Conservation (phyloP, 2,888 invertebrate species). For the Ornithoptera priamus region DNA sequence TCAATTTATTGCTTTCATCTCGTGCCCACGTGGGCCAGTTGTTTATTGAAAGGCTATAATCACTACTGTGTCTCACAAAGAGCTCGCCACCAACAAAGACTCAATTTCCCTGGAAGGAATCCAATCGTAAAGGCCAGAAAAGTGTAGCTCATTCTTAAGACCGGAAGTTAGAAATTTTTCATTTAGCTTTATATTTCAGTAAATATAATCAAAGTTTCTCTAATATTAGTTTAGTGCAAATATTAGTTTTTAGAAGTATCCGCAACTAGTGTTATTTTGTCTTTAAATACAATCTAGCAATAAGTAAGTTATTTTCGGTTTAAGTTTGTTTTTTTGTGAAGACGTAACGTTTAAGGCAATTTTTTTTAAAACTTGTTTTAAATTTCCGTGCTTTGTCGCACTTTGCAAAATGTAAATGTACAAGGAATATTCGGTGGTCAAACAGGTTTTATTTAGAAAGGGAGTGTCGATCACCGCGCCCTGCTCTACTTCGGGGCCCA, state of each 20-base stretch:
- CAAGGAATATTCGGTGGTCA: constrained; percentile 1
- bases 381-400: too few species aligned
- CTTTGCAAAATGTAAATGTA: background rate
- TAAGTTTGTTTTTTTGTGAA: too few species aligned
- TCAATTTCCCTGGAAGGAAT: background rate
- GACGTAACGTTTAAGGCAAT: too few species aligned
- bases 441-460: constrained; percentile 20
- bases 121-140: background rate
- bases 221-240: too few species aligned
- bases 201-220: too few species aligned
- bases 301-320: too few species aligned
- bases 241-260: too few species aligned
- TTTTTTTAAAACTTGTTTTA: too few species aligned
- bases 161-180: background rate
- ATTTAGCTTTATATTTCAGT: too few species aligned
- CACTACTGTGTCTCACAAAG: constrained; percentile 6
- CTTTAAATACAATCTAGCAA: too few species aligned
- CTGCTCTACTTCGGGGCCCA: constrained; percentile 23
- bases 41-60: constrained; percentile 12
- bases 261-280: too few species aligned
- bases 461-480: constrained; percentile 23
- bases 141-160: background rate
- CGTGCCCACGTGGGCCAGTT: constrained; percentile 13
- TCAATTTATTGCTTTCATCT: constrained; percentile 23
- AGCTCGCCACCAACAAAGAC: background rate